Base-by-base conservation (phyloP, 1,140 invertebrate genomes). In the Orchestia grillus region DNA sequence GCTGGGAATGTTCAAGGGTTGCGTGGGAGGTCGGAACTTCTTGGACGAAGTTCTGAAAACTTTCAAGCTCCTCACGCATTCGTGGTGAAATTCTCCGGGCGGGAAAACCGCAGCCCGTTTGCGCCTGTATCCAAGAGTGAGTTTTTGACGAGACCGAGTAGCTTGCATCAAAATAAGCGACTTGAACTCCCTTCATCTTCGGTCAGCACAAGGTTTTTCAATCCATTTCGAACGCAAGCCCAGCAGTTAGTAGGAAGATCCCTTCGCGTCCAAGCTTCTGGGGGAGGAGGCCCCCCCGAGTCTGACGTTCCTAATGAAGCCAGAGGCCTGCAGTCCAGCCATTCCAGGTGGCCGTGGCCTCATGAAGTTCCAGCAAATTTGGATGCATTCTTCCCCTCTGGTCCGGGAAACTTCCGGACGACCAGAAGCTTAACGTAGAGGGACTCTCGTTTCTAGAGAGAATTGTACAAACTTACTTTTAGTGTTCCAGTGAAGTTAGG, bases 261-360 rank as follows among this genome's bases (percentile, higher is more conserved):
- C 11, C 88, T 90, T 42, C 88, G 6, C 15, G 43, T 90, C 4
- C 41, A 90, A 28, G 4, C n/a, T 44, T 19, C 15, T 90, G 88
- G 43, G 4, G 88, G 43, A 41, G 4, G 88, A 11, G 88, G 15
- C 36, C 42, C 88, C 41, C 88, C 4, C 15, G 41, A 90, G 43
- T 28, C 42, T 1, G 15, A 42, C 15, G 6, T 90, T 90, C n/a
- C n/a, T 11, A 19, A 42, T 41, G 88, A 43, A 43, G 15, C 88
- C 4, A 41, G 88, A 90, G 88, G 88, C 0, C 41, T 90, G 88
- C 36, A 90, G 28, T 90, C 88, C 43, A 90, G 41, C 0, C 92
- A 94, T 47, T 94, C 92, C 43, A 94, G 92, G 44, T 94, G 92
- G 92, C 92, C 92, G 43, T 94, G 92, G 92, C 92, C 92, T 16